phyloP scores from a whole-genome alignment of 2,113 vertebrate species.

The Acrocephalus arundinaceus region DNA sequence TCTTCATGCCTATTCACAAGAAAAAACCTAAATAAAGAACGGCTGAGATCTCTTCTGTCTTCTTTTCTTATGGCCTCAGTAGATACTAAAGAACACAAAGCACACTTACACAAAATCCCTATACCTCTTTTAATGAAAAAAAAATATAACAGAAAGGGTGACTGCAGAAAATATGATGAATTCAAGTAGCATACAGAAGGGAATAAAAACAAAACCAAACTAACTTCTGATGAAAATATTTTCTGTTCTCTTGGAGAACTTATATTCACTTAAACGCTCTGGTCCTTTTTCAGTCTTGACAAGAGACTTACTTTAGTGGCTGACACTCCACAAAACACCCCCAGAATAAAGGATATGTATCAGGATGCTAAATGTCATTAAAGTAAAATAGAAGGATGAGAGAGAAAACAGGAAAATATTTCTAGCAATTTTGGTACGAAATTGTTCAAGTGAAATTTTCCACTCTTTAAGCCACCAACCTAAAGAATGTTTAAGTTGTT shows the following conservation, averaged over 20 bases:
- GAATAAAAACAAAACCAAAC: background rate
- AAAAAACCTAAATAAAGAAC: background rate
- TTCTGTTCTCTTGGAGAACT: background rate
- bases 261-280: accelerated
- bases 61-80: background rate
- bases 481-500: background rate
- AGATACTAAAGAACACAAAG: background rate
- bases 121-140: background rate
- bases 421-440: background rate
- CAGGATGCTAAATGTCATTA: background rate
- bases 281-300: background rate
- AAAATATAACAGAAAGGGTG: background rate
- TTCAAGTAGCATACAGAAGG: background rate
- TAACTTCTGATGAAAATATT: background rate
- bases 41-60: background rate
- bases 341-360: background rate
- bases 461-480: background rate
- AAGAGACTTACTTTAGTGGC: background rate
- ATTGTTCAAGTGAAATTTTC: background rate
- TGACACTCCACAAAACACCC: background rate
- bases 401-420: background rate
- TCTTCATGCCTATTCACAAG: background rate
- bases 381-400: background rate
- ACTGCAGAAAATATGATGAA: background rate
- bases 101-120: background rate